Base-by-base conservation (phyloP, 1,140 invertebrate species). In the Drosophila kohkoa region DNA sequence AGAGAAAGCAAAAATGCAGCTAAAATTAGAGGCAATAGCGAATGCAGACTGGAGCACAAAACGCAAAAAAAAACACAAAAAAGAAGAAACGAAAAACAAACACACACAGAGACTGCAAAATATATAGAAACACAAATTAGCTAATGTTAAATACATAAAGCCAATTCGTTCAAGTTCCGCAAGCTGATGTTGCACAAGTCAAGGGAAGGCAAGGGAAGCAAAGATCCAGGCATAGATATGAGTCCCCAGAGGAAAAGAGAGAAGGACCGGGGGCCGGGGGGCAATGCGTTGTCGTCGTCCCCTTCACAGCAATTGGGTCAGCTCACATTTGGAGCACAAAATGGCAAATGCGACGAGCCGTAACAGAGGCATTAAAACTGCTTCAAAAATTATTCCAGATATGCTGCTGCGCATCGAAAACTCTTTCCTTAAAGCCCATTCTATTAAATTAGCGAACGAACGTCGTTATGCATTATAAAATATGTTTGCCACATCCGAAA, bases 61-160 rank as follows among this genome's bases (percentile, higher is more conserved):
- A 25, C 20, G 20, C 20, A 25, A 25, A 25, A 25, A 25, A 25
- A 25, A 25, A 25, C 3, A 25, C 20, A 25, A 25, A 3, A 25
- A 1, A 59, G 13, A 41, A 5, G 20, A n/a, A 57, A 41, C 3
- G 48, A 10, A 52, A 52, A 13, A 52, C 4, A n/a, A 13, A 20
- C 13, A 52, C 32, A 32, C n/a, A 48, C 13, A 48, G 45, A 16
- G 20, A 25, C 32, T 32, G 6, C 32, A n/a, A 63, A 25, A 10
- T 38, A 57, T 28, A 51, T 60, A 60, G 69, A 68, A 73, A 83
- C 85, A 89, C 83, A 83, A 88, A 88, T 88, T 88, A 88, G 81
- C 83, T 83, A 89, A 88, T 89, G 83, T 83, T 89, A 64, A 77
- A 88, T 83, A 43, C 41, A 43, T 43, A 89, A 88, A 88, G 71